Evolutionary conservation across 1,140 invertebrate species (phyloP), one percentile per base, ranked within the genome.

Genomic region (Cydia fagiglandana): DNA sequence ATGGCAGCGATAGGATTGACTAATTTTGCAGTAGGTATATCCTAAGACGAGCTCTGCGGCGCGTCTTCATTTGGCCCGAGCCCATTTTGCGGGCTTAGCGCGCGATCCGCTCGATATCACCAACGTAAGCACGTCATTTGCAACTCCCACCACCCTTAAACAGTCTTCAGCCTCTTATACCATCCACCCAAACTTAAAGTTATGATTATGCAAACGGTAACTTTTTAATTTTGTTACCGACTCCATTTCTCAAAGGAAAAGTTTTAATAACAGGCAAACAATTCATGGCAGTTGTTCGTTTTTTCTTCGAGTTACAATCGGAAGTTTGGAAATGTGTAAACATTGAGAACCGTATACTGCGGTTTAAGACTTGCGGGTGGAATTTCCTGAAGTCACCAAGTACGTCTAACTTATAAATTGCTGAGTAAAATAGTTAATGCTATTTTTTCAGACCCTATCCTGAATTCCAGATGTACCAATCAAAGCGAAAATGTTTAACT

Each of bases 1-100:
- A 92, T 88, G 80, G 79, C 81, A 68, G 79, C 80, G 86, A 89
- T 90, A 86, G 85, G 83, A 87, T 88, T 88, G 87, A 89, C 88
- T 88, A 89, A 91, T 91, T 90, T 88, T 81, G 83, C 81, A 87
- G 38, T 66, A 56, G 64, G 81, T 86, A 83, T 86, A 84, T 80
- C 81, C 84, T 80, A 82, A 76, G 84, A 84, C 78, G 86, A 79
- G 81, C 79, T 20, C 41, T 66, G 80, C 80, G 75, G 75, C 80
- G 79, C 86, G 78, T 85, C 87, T 88, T 89, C 88, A 91, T 90
- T 90, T 88, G 80, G 83, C 82, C 77, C 75, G 79, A 79, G 78
- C 83, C 80, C 85, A 81, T 90, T 88, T 86, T 81, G 81, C 79
- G 75, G 84, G 83, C 84, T 90, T 88, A 89, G 80, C 75, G 78